Evolutionary conservation across 2,888 invertebrate genomes (phyloP), one percentile per base, ranked within the genome.

Genomic region (Hydraecia micacea): DNA sequence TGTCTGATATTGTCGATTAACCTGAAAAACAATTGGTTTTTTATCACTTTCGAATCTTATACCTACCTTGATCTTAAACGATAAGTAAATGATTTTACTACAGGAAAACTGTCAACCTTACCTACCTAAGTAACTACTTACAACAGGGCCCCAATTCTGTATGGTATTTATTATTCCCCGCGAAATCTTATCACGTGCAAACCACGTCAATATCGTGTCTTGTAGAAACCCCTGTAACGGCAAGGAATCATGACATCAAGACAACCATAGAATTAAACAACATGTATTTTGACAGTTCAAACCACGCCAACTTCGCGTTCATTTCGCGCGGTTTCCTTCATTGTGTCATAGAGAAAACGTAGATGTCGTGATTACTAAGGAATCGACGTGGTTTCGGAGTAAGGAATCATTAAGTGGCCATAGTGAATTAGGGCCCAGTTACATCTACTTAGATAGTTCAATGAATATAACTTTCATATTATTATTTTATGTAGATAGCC

Each of bases 401-500:
- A 55, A 25, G 25, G 2, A 55, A 55, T 55, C 55, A n/a, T n/a
- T n/a, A n/a, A n/a, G 21, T 25, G 21, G 0, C 8, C 52, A 52
- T 55, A n/a, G 4, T 25, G 55, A 4, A 55, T 55, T 25, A 58
- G n/a, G 55, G n/a, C 55, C 55, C 55, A n/a, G 32, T 46, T 15
- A 60, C 4, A 58, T 39, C 66, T 79, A 77, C 71, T 77, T 87
- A 87, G 87, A 87, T 87, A 87, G 87, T 79, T 75, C 79, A 87
- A 87, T 84, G 55, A 86, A 71, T 84, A 80, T 65, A 78, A 67
- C 68, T 85, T 84, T 82, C 72, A 69, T 72, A 49, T 68, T 69
- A 84, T 80, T 79, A 77, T 87, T 1, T 66, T 80, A 77, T 73
- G 71, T 87, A 86, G 87, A 84, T 87, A 87, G 87, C 67, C 28